These are phyloP conservation scores for Cinara cedri DNA, from an alignment of 2,888 invertebrate genomes.

Conservation along the genomic window DNA sequence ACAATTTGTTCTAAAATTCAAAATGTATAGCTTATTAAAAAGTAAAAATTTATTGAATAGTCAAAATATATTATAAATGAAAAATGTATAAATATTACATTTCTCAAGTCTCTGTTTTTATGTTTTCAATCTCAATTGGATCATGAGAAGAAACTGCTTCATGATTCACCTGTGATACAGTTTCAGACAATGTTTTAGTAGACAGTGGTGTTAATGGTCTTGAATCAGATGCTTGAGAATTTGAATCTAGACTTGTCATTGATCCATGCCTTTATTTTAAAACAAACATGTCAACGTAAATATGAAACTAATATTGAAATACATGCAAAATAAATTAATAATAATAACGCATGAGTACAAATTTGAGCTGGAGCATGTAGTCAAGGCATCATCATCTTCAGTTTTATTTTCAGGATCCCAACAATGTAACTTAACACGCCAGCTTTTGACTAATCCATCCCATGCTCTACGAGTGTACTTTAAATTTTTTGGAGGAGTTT, in stretches of 20 bases:
- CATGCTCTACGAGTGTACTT: slow-evolving; percentile 92
- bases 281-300: not conserved
- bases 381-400: slow-evolving; percentile 53
- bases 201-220: slow-evolving; percentile 34
- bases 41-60: not conserved
- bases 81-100: slow-evolving; percentile 1
- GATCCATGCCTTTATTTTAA: slow-evolving; percentile 40
- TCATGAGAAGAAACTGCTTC: slow-evolving; percentile 17
- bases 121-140: slow-evolving; percentile 22
- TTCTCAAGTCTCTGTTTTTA: not conserved
- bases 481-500: slow-evolving; percentile 84
- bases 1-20: not conserved
- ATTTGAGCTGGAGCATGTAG: slow-evolving; percentile 43
- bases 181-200: not conserved
- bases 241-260: slow-evolving; percentile 50
- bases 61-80: not conserved
- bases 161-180: not conserved
- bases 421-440: slow-evolving; percentile 83
- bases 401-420: slow-evolving; percentile 68
- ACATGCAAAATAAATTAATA: not conserved
- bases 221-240: slow-evolving; percentile 36
- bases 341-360: slow-evolving; percentile 29
- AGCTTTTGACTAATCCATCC: slow-evolving; percentile 86
- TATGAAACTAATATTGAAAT: too few relatives aligned
- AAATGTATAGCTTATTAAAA: too few relatives aligned